A percentile compares a stretch with the other conserved stretches of the same genome.
phyloP scores from a whole-genome alignment of 1,140 invertebrate species.

The Belonocnema kinseyi region DNA sequence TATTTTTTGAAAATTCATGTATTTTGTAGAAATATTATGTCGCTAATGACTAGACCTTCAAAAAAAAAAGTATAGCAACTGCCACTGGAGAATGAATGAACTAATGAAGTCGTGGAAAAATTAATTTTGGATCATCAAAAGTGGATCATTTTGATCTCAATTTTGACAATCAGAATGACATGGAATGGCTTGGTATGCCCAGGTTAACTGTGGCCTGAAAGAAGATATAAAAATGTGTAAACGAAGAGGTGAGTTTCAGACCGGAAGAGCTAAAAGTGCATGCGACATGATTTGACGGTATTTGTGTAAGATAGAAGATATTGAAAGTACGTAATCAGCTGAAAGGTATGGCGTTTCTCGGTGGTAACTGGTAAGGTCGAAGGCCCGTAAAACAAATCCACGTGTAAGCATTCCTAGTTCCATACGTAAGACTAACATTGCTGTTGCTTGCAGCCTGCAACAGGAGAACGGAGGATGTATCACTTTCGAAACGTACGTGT shows the following conservation, averaged over 20 bases:
- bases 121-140: too few relatives aligned
- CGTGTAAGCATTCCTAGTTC: conserved; percentile 50
- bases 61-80: too few relatives aligned
- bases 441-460: conserved; percentile 42
- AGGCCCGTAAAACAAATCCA: conserved; percentile 54
- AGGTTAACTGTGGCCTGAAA: not conserved
- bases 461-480: conserved; percentile 51
- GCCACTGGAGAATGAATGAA: too few relatives aligned
- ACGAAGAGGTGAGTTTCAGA: not conserved
- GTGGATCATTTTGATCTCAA: too few relatives aligned
- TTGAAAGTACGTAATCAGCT: conserved; percentile 23
- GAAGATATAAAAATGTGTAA: not conserved
- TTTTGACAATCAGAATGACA: too few relatives aligned
- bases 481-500: conserved; percentile 55
- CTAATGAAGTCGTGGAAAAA: too few relatives aligned
- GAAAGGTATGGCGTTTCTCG: conserved; percentile 16
- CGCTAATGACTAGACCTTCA: too few relatives aligned
- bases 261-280: not conserved
- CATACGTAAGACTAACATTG: conserved; percentile 44
- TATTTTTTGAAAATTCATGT: too few relatives aligned
- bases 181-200: too few relatives aligned
- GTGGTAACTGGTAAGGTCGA: conserved; percentile 51
- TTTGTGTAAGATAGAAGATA: conserved; percentile 11
- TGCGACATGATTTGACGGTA: conserved; percentile 1
- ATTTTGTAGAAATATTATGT: too few relatives aligned